Evolutionary conservation across 1,140 invertebrate genomes (phyloP).

Genomic region (Scaptomyza montana): DNA sequence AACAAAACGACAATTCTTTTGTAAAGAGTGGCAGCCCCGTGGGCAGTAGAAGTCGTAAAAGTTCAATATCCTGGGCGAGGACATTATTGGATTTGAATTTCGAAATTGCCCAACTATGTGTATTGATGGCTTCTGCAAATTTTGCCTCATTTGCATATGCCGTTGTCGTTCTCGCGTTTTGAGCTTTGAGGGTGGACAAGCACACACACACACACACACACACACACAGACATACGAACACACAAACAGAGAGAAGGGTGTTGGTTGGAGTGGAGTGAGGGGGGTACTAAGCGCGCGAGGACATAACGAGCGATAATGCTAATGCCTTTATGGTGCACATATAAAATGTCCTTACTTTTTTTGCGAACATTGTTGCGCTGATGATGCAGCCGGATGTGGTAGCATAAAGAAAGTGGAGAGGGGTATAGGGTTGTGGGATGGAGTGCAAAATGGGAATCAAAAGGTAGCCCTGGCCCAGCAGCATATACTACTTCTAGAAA

Average conservation of each 20-base stretch:
- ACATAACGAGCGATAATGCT: conserved; percentile 83
- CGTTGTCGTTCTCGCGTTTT: conserved; percentile 43
- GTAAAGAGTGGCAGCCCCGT: conserved; percentile 24
- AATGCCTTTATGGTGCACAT: conserved; percentile 81
- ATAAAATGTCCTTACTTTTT: conserved; percentile 78
- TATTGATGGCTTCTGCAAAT: conserved; percentile 72
- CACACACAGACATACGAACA: conserved; percentile 24
- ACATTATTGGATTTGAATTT: conserved; percentile 75
- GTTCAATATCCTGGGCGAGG: conserved; percentile 35
- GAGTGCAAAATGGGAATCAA: background rate
- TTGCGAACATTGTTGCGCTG: conserved; percentile 71
- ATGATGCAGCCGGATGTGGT: conserved; percentile 38
- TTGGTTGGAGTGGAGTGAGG: background rate
- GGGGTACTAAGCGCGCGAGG: conserved; percentile 31
- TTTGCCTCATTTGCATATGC: conserved; percentile 75
- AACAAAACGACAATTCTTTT: background rate
- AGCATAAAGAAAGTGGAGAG: background rate
- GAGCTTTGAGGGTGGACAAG: conserved; percentile 46
- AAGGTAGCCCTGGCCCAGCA: conserved; percentile 29
- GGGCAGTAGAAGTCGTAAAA: conserved; percentile 25
- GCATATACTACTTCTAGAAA: background rate
- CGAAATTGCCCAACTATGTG: conserved; percentile 46
- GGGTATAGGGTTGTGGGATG: no score
- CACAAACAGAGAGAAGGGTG: background rate
- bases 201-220: conserved; percentile 26